phyloP scores from a whole-genome alignment of 2,113 vertebrate genomes.

The Centropus unirufus region DNA sequence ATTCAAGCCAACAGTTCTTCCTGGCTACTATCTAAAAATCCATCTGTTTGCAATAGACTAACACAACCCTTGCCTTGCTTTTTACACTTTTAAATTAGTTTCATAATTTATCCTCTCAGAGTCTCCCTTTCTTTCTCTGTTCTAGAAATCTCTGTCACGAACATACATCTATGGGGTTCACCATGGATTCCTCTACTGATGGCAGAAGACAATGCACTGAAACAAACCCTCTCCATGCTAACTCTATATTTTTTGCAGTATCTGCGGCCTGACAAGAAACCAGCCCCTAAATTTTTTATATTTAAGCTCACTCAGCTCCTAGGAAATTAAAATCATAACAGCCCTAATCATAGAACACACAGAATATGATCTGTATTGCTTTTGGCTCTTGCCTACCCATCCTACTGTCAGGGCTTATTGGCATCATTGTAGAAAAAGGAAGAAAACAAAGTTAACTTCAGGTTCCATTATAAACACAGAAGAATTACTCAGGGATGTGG shows the following conservation, averaged over 20 bases:
- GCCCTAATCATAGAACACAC: neutral
- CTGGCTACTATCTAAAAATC: constrained; percentile 2
- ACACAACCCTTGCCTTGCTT: constrained; percentile 38
- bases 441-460: constrained; percentile 17
- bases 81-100: neutral
- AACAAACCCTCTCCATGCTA: neutral
- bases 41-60: constrained; percentile 43
- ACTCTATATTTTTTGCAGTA: neutral
- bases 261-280: neutral
- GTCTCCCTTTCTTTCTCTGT: neutral
- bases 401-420: neutral
- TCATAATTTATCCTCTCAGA: neutral
- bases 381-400: neutral
- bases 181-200: neutral
- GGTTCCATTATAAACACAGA: neutral
- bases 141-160: neutral
- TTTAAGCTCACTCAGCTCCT: neutral
- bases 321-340: neutral
- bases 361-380: neutral
- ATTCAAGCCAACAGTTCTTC: neutral
- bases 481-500: neutral
- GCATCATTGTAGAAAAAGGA: neutral
- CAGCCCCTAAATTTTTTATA: neutral
- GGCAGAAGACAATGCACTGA: neutral
- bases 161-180: neutral